These are phyloP conservation scores for Halocynthia roretzi DNA, from an alignment of 23 tunicate genomes.

Conservation along the genomic window DNA sequence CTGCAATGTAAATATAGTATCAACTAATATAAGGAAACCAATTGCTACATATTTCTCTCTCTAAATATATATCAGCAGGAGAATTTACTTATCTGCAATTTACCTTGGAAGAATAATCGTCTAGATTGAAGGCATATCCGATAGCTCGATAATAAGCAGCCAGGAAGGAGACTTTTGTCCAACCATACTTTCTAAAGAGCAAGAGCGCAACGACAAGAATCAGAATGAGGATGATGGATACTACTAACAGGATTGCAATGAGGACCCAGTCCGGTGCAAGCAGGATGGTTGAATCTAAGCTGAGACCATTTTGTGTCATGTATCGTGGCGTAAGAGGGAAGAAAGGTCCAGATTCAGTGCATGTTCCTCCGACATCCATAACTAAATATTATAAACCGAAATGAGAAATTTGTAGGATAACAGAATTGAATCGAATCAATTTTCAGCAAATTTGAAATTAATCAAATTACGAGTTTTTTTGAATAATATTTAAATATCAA, in stretches of 20 bases:
- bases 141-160: conserved; percentile 58
- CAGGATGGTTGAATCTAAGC: conserved; percentile 44
- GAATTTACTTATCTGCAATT: background rate
- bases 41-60: background rate
- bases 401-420: background rate
- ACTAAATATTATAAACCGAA: conserved; percentile 28
- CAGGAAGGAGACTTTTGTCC: conserved; percentile 54
- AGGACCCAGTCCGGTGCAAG: conserved; percentile 96
- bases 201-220: conserved; percentile 58
- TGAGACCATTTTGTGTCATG: conserved; percentile 64
- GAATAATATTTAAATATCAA: background rate
- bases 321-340: conserved; percentile 79
- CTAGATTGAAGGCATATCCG: conserved; percentile 58
- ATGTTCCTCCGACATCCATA: conserved; percentile 61
- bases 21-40: background rate
- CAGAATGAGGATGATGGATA: conserved; percentile 51
- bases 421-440: too few species aligned
- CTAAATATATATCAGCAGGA: background rate
- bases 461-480: background rate
- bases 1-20: conserved; percentile 9
- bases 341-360: conserved; percentile 91
- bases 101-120: conserved; percentile 90
- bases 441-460: too few species aligned
- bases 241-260: conserved; percentile 63
- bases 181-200: conserved; percentile 89